These are phyloP conservation scores for Ceyx cyanopectus DNA, from an alignment of 2,113 vertebrate genomes.

Conservation along the genomic window DNA sequence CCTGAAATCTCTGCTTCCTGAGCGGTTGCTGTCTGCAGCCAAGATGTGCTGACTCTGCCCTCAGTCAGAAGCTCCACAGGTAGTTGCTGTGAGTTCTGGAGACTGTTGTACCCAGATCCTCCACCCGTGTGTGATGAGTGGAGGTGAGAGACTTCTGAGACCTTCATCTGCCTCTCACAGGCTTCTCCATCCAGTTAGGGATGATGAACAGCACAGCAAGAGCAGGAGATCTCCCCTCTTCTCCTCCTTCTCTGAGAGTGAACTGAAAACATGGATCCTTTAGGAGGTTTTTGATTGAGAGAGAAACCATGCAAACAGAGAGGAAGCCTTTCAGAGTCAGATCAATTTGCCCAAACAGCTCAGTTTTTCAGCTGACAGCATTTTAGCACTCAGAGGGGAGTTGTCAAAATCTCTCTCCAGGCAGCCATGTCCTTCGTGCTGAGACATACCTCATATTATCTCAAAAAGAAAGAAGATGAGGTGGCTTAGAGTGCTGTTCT, in stretches of 20 bases:
- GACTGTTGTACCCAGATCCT: neutral
- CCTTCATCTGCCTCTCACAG: neutral
- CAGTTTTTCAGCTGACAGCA: slow-evolving; percentile 60
- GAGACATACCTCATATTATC: slow-evolving; percentile 52
- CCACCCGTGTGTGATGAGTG: rapidly evolving
- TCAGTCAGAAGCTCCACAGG: neutral
- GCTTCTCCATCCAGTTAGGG: neutral
- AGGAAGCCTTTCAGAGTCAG: slow-evolving; percentile 63
- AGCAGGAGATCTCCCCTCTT: neutral
- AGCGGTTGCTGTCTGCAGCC: neutral
- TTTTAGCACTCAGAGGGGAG: slow-evolving; percentile 72
- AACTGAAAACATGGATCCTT: slow-evolving; percentile 19
- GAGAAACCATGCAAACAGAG: slow-evolving; percentile 50
- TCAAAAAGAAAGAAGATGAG: slow-evolving; percentile 1
- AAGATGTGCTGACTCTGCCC: neutral
- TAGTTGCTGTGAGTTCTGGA: neutral
- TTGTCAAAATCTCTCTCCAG: slow-evolving; percentile 73
- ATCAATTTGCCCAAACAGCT: slow-evolving; percentile 64
- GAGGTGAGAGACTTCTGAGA: neutral
- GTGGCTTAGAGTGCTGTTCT: slow-evolving; percentile 22
- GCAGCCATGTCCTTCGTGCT: slow-evolving; percentile 56
- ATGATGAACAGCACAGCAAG: neutral
- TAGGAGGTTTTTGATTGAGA: slow-evolving; percentile 61
- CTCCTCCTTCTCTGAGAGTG: neutral
- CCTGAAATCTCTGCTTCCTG: neutral